Percentiles rank a stretch among this genome's conserved stretches.
Evolutionary conservation across 2,797 vertebrate genomes (phyloP).

Genomic region (Fratercula arctica): DNA sequence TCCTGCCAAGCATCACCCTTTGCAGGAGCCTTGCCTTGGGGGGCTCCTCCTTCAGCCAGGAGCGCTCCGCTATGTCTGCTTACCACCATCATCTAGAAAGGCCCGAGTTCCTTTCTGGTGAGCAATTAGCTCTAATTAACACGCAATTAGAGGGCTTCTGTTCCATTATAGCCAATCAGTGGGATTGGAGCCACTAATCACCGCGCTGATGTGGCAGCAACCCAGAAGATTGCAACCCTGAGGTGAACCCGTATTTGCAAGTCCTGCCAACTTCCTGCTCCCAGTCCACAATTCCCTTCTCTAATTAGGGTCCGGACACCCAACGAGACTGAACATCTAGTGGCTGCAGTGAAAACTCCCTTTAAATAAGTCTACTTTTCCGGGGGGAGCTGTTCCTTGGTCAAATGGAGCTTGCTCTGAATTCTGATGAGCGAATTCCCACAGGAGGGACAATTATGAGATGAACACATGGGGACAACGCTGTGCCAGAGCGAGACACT

Average conservation of each 20-base stretch:
- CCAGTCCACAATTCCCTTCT: not conserved
- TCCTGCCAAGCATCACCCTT: not conserved
- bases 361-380: not conserved
- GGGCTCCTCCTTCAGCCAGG: not conserved
- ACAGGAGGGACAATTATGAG: not conserved
- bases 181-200: not conserved
- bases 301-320: not conserved
- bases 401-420: not conserved
- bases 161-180: not conserved
- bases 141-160: not conserved
- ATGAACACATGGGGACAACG: not conserved
- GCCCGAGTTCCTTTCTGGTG: not conserved
- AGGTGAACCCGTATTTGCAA: not conserved
- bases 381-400: not conserved
- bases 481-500: not conserved
- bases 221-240: not conserved
- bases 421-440: not conserved
- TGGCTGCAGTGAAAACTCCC: not conserved
- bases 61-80: accelerated
- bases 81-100: not conserved
- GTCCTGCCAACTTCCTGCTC: not conserved
- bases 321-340: not conserved
- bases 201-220: not conserved
- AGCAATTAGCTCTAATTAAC: conserved; percentile 43
- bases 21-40: accelerated